Conservation (phyloP, 2,797 vertebrate species). For the Avahi laniger region DNA sequence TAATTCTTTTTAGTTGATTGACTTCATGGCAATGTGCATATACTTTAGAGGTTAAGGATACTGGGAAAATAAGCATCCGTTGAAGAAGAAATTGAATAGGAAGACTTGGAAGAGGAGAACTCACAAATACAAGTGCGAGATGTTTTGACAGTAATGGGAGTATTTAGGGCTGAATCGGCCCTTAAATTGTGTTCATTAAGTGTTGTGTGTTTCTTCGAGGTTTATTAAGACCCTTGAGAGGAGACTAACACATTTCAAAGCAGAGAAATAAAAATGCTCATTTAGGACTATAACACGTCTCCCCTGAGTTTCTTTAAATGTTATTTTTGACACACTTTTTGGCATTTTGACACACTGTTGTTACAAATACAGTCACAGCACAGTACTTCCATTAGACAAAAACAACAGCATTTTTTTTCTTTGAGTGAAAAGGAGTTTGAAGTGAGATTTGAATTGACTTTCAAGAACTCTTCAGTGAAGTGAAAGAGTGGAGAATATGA, state of each 20-base stretch:
- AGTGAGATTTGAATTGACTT: slow-evolving; percentile 51
- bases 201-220: slow-evolving; percentile 59
- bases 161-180: slow-evolving; percentile 46
- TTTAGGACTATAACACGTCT: slow-evolving; percentile 55
- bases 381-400: slow-evolving; percentile 49
- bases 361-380: slow-evolving; percentile 63
- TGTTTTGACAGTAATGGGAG: slow-evolving; percentile 61
- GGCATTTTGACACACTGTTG: slow-evolving; percentile 63
- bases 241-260: slow-evolving; percentile 60
- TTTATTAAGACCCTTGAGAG: slow-evolving; percentile 73
- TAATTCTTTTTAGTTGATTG: slow-evolving; percentile 70
- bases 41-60: slow-evolving; percentile 52
- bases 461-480: slow-evolving; percentile 31
- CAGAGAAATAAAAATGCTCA: slow-evolving; percentile 70
- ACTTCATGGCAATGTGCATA: slow-evolving; percentile 33
- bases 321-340: slow-evolving; percentile 75
- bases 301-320: slow-evolving; percentile 57
- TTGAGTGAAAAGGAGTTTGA: slow-evolving; percentile 8
- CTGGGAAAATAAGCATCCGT: neutral
- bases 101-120: slow-evolving; percentile 20
- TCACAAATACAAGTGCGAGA: slow-evolving; percentile 40
- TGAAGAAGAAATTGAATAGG: slow-evolving; percentile 52
- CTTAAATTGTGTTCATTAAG: slow-evolving; percentile 71
- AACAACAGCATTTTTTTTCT: neutral
- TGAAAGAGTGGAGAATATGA: neutral